Evolutionary conservation across 2,888 invertebrate species (phyloP).

Genomic region (Horisme vitalbata): DNA sequence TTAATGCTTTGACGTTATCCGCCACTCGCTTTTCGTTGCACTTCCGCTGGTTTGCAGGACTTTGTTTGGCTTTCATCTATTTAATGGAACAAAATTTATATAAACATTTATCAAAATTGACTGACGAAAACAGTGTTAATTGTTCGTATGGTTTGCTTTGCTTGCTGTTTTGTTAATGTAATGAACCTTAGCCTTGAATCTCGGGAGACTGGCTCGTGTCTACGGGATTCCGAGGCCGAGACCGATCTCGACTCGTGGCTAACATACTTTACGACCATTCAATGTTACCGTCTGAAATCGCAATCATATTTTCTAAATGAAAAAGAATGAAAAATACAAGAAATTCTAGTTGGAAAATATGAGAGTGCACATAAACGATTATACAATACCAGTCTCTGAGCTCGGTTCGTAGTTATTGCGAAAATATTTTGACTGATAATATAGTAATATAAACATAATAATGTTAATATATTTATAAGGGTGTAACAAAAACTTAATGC

Average conservation of each 20-base stretch:
- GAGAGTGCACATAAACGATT: no score
- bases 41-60: constrained; percentile 57
- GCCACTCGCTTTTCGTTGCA: constrained; percentile 70
- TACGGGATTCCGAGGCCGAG: constrained; percentile 36
- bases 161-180: constrained; percentile 51
- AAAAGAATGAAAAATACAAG: no score
- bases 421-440: constrained; percentile 82
- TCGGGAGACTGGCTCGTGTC: constrained; percentile 31
- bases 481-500: constrained; percentile 79
- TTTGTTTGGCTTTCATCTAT: constrained; percentile 48
- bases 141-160: constrained; percentile 53
- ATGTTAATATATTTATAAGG: constrained; percentile 79
- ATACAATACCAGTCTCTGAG: constrained; percentile 30
- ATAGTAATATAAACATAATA: constrained; percentile 73
- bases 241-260: constrained; percentile 40
- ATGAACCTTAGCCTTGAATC: constrained; percentile 42
- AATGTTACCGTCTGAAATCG: background rate
- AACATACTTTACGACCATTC: constrained; percentile 1
- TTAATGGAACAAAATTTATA: constrained; percentile 33
- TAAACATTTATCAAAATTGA: constrained; percentile 46
- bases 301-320: no score
- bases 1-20: constrained; percentile 58
- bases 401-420: constrained; percentile 61
- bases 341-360: no score
- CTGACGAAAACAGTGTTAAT: constrained; percentile 50